Conservation (phyloP, 92 coral and sea anemone species). For the Heliopora coerulea region DNA sequence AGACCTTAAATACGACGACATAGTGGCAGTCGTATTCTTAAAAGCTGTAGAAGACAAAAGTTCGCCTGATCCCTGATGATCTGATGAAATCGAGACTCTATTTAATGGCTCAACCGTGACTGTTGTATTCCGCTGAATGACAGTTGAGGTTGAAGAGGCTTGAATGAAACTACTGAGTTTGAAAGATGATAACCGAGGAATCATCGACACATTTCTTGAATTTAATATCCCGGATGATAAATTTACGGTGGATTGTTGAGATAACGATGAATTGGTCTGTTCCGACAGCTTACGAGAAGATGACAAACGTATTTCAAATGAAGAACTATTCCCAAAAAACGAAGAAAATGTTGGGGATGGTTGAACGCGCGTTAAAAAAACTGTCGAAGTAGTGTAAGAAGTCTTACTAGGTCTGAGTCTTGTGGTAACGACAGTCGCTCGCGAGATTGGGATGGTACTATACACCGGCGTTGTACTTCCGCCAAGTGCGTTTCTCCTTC, state of each 20-base stretch:
- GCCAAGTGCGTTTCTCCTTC: slow-evolving; percentile 35
- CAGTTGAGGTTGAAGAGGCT: slow-evolving; percentile 5
- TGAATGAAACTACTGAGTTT: slow-evolving; percentile 3
- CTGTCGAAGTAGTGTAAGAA: slow-evolving; percentile 7
- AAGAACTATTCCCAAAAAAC: neutral
- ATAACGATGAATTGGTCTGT: slow-evolving; percentile 10
- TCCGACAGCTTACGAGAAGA: too few species aligned
- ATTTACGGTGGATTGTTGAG: neutral
- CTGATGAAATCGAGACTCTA: neutral
- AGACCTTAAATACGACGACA: neutral
- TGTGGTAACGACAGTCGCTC: slow-evolving; percentile 55
- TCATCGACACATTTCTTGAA: slow-evolving; percentile 2
- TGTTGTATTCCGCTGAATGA: neutral
- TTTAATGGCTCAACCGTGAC: slow-evolving; percentile 6
- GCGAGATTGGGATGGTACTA: slow-evolving; percentile 62
- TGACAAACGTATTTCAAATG: neutral
- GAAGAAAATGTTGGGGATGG: slow-evolving; percentile 37
- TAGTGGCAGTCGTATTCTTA: neutral
- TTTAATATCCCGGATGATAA: neutral
- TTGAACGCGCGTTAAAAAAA: neutral
- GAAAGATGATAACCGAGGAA: neutral
- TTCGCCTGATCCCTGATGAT: neutral
- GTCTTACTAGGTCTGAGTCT: slow-evolving; percentile 43
- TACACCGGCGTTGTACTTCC: slow-evolving; percentile 76
- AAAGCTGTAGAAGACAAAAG: neutral